Base-by-base conservation (phyloP, 2,888 invertebrate genomes). In the Macaria liturata region DNA sequence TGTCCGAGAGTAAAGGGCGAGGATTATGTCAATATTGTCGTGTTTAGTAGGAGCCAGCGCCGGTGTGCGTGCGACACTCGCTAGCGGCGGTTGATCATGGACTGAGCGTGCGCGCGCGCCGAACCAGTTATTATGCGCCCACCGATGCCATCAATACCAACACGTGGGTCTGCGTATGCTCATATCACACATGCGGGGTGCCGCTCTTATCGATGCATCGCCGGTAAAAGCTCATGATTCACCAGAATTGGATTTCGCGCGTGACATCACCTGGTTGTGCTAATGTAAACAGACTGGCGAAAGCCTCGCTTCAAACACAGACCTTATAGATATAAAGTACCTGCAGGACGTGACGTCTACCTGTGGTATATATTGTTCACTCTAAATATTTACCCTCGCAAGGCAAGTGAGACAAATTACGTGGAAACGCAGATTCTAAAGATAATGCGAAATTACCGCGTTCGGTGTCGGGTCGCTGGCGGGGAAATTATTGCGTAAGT, bases 81-180 rank as follows among this genome's bases (percentile, higher is more conserved):
- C 76, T 79, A 84, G 69, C 75, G 80, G 75, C 88, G 80, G 75
- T 75, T 88, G 84, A 86, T 88, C 84, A 81, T 83, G 79, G 77
- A 91, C 91, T 91, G 91, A 91, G 81, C 84, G 85, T 78, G 71
- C 69, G 74, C 74, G 69, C 60, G 76, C 66, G 78, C 65, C 84
- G 85, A 79, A 84, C 84, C 88, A 88, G 89, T 91, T 91, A 90
- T 90, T 86, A 90, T 90, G 90, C 90, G 88, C 86, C 87, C 87
- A 88, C 87, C 76, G 83, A 78, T 79, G 80, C 83, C 86, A 81
- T 85, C 87, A 83, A 88, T 85, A 88, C 80, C 70, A 82, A 82
- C 90, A 91, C 91, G 90, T 91, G 91, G 88, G 84, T 82, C 81
- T 75, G 54, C 71, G 76, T 76, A 73, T 76, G 75, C 59, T 75